Evolutionary conservation across 2,113 vertebrate genomes (phyloP).

Genomic region (Pollimyrus isidori): DNA sequence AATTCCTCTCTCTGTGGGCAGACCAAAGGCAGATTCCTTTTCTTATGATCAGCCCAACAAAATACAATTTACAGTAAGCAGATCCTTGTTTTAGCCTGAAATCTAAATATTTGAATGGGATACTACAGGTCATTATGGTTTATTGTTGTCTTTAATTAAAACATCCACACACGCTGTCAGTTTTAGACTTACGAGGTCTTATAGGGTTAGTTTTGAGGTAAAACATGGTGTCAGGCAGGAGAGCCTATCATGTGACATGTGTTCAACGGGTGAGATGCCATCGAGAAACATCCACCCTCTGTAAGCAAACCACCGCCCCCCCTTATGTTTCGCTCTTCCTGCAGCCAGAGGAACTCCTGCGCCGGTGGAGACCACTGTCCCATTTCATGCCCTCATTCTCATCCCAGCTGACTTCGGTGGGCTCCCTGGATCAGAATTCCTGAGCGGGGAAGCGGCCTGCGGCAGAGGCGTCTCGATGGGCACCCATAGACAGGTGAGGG

Average conservation of each 20-base stretch:
- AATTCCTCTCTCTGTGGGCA: neutral
- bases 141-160: neutral
- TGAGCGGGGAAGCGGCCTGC: neutral
- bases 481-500: too few relatives aligned
- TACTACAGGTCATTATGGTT: neutral
- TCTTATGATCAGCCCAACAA: neutral
- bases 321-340: neutral
- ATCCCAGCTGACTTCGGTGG: neutral
- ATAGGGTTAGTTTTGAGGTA: neutral
- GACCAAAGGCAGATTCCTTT: neutral
- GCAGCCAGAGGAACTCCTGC: neutral
- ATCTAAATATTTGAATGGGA: conserved; percentile 8
- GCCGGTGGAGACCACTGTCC: neutral
- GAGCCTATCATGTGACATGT: neutral
- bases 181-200: neutral
- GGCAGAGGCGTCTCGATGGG: too few relatives aligned
- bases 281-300: neutral
- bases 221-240: neutral
- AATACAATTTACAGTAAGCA: neutral
- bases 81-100: neutral
- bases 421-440: neutral
- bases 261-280: neutral
- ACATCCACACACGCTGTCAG: neutral
- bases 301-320: neutral
- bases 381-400: neutral